phyloP scores from a whole-genome alignment of 1,140 invertebrate species.

The Drosophila setifemur region DNA sequence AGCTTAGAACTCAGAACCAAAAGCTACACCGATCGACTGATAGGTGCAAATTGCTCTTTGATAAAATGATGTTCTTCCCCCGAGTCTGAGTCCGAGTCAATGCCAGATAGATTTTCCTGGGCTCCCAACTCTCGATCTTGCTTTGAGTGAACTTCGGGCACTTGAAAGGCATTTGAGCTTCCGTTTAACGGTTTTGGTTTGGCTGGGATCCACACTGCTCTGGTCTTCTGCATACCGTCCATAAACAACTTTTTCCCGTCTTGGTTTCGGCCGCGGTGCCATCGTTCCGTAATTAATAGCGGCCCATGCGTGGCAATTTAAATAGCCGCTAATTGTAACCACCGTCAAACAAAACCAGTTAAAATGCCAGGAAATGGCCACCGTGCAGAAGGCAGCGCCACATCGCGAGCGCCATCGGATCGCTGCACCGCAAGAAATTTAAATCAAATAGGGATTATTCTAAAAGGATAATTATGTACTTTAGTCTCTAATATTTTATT shows the following conservation, averaged over 20 bases:
- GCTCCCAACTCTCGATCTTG: neutral
- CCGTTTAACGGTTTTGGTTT: constrained; percentile 66
- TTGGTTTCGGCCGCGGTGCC: constrained; percentile 52
- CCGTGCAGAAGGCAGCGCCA: constrained; percentile 37
- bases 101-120: neutral
- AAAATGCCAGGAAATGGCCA: constrained; percentile 58
- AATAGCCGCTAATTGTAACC: constrained; percentile 75
- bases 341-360: constrained; percentile 63
- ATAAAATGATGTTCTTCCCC: constrained; percentile 36
- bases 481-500: too few species aligned
- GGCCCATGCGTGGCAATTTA: constrained; percentile 72
- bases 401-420: constrained; percentile 10
- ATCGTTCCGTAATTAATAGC: constrained; percentile 74
- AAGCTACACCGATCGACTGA: constrained; percentile 36
- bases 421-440: neutral
- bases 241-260: constrained; percentile 61
- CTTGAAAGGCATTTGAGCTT: constrained; percentile 48
- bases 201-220: constrained; percentile 3
- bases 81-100: constrained; percentile 8
- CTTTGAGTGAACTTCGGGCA: constrained; percentile 33
- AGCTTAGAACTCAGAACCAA: constrained; percentile 13
- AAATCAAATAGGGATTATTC: neutral
- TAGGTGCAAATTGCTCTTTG: constrained; percentile 38
- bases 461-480: neutral
- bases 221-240: constrained; percentile 31